These are phyloP conservation scores for Lepidocyrtinus sp. DNA, from an alignment of 2,888 invertebrate species.

Conservation along the genomic window DNA sequence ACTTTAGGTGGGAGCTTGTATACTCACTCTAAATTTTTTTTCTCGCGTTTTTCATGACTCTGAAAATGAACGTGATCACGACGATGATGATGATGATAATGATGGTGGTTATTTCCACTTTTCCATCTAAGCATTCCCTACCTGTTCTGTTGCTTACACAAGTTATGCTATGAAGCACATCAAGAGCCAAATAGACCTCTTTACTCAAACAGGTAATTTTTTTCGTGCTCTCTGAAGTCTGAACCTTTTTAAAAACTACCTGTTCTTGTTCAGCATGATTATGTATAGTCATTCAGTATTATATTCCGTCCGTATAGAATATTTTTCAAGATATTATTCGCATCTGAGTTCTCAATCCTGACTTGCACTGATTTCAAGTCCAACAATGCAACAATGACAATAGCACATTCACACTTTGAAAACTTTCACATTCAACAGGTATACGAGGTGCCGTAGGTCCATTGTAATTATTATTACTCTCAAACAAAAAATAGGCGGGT, in stretches of 20 bases:
- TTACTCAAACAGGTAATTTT: slow-evolving; percentile 11
- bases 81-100: background rate
- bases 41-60: background rate
- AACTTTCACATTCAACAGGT: slow-evolving; percentile 55
- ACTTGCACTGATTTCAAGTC: slow-evolving; percentile 16
- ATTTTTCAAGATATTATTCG: background rate
- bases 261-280: background rate
- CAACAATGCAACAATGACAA: slow-evolving; percentile 24
- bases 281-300: background rate
- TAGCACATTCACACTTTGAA: slow-evolving; percentile 12
- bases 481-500: background rate
- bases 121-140: background rate
- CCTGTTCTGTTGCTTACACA: background rate
- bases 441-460: background rate
- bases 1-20: too few relatives aligned
- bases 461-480: background rate
- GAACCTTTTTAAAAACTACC: background rate
- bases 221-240: background rate
- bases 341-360: too few relatives aligned
- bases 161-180: background rate
- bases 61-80: slow-evolving; percentile 13
- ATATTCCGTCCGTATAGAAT: background rate
- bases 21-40: too few relatives aligned
- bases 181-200: slow-evolving; percentile 2
- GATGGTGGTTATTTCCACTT: slow-evolving; percentile 32